Evolutionary conservation across 2,113 vertebrate species (phyloP).

Genomic region (Ondatra zibethicus): DNA sequence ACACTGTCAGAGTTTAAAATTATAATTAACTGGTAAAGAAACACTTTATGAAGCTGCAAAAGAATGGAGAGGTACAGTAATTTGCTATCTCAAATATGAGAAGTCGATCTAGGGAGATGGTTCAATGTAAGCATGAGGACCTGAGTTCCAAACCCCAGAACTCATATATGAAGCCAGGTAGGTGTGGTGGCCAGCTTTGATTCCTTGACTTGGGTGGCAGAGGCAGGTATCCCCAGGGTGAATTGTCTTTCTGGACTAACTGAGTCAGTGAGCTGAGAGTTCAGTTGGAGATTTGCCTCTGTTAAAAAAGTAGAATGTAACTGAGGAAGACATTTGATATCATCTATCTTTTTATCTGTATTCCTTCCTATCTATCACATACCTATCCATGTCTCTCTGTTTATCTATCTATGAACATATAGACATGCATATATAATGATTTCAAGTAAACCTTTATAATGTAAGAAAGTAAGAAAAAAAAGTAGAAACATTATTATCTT

Average conservation of each 20-base stretch:
- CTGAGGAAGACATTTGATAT: background rate
- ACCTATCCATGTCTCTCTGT: background rate
- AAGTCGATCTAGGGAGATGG: background rate
- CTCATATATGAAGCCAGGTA: background rate
- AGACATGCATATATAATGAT: background rate
- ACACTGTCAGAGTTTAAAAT: background rate
- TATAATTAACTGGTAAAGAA: conserved; percentile 17
- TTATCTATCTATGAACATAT: background rate
- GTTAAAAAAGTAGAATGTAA: too few species aligned
- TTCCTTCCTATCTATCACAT: background rate
- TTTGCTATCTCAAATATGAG: background rate
- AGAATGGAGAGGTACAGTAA: background rate
- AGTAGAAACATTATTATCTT: background rate
- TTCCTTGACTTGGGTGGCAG: background rate
- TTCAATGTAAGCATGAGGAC: background rate
- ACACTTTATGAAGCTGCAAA: background rate
- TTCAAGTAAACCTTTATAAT: background rate
- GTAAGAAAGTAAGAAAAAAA: background rate
- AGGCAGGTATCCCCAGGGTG: background rate
- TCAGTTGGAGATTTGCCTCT: background rate
- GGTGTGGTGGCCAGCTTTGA: background rate
- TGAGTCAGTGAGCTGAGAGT: background rate
- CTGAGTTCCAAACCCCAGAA: background rate
- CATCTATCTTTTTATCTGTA: background rate
- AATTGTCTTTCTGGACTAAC: too few species aligned